A percentile compares a stretch with the other conserved stretches of the same genome.
Conservation (phyloP, 2,797 vertebrate species). For the Sebastes itinus region DNA sequence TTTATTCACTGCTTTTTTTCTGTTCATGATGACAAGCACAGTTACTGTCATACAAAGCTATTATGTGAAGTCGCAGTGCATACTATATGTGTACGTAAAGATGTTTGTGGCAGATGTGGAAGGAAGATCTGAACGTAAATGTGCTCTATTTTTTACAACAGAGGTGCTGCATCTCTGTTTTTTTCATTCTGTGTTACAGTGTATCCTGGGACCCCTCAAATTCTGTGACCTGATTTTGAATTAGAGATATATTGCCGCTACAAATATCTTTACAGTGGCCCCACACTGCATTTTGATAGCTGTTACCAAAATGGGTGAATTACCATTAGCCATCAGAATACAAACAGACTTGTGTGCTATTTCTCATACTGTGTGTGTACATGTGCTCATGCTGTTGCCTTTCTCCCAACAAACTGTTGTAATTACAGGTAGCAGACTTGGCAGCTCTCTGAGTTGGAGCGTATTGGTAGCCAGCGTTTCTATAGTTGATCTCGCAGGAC, state of each 20-base stretch:
- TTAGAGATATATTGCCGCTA: neutral
- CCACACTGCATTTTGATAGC: neutral
- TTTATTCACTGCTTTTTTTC: constrained; percentile 14
- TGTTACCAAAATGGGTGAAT: neutral
- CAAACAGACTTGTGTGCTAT: neutral
- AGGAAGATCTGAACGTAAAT: neutral
- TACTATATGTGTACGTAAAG: neutral
- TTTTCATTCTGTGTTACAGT: neutral
- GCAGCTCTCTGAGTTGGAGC: neutral
- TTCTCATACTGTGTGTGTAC: neutral
- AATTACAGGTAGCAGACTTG: constrained; percentile 20
- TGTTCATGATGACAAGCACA: neutral
- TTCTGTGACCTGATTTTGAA: constrained; percentile 10
- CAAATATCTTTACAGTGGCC: neutral
- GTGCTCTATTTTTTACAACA: neutral
- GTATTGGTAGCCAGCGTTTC: constrained; percentile 5
- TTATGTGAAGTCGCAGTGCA: neutral
- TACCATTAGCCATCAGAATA: neutral
- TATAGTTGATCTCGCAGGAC: constrained; percentile 5
- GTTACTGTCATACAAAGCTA: neutral
- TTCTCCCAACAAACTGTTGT: constrained; percentile 2
- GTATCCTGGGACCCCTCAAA: neutral
- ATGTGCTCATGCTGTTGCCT: neutral
- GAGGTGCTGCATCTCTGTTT: neutral
- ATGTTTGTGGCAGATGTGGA: neutral